These are phyloP conservation scores for Mechanitis mazaeus DNA, from an alignment of 2,888 invertebrate species.

Conservation along the genomic window DNA sequence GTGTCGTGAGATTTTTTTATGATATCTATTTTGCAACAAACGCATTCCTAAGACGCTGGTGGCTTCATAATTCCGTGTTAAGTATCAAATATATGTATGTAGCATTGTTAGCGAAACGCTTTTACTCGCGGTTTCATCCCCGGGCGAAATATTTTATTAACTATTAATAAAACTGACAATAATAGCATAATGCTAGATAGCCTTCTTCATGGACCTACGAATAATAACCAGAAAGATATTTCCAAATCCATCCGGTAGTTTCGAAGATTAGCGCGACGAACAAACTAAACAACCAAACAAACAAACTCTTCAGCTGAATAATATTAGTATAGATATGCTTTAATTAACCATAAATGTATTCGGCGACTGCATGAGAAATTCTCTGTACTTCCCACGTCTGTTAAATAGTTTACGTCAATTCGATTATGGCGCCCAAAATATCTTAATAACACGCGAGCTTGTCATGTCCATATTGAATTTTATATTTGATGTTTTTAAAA, in stretches of 20 bases:
- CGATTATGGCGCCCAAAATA: conserved; percentile 65
- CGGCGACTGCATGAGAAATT: conserved; percentile 50
- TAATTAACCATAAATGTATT: conserved; percentile 44
- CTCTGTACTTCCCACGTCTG: conserved; percentile 56
- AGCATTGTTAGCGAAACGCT: too few species aligned
- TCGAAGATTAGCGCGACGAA: too few species aligned
- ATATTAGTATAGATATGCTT: conserved; percentile 19
- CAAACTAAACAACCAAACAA: too few species aligned
- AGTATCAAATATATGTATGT: neutral
- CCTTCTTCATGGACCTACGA: too few species aligned
- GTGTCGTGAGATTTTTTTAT: conserved; percentile 66
- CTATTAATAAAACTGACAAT: too few species aligned
- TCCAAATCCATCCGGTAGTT: too few species aligned
- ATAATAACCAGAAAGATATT: too few species aligned
- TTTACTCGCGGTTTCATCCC: too few species aligned
- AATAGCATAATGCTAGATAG: too few species aligned
- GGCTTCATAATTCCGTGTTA: neutral
- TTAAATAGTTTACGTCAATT: conserved; percentile 66
- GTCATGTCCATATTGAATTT: conserved; percentile 65
- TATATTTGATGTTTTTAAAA: conserved; percentile 32
- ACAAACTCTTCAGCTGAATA: too few species aligned
- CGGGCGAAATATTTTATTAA: too few species aligned
- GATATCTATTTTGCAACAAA: conserved; percentile 61
- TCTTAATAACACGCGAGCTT: conserved; percentile 48
- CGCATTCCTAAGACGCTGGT: conserved; percentile 40